These are phyloP conservation scores for Pseudachorutes palmiensis DNA, from an alignment of 1,140 invertebrate species.

Conservation along the genomic window DNA sequence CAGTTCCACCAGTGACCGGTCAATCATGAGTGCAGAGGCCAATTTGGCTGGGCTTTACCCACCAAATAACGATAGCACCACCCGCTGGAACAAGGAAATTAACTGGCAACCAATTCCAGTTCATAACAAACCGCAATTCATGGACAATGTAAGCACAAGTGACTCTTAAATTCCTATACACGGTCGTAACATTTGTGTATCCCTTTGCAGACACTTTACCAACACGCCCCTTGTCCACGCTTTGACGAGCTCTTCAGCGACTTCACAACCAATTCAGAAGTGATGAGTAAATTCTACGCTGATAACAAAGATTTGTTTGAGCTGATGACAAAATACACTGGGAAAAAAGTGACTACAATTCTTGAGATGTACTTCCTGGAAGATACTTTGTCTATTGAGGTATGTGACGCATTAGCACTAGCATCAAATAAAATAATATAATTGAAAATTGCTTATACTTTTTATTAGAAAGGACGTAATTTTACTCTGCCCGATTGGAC, in stretches of 20 bases:
- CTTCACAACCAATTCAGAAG: constrained; percentile 44
- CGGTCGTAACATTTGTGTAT: not conserved
- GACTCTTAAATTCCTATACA: no score
- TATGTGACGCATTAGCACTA: constrained; percentile 29
- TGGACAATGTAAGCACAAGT: constrained; percentile 68
- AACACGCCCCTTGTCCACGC: constrained; percentile 56
- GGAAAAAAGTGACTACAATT: constrained; percentile 55
- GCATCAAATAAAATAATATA: constrained; percentile 9
- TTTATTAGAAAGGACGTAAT: constrained; percentile 48
- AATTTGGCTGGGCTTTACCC: constrained; percentile 75
- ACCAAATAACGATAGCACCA: constrained; percentile 55
- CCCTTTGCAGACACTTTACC: constrained; percentile 48
- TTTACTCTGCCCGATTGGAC: constrained; percentile 63
- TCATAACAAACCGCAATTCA: constrained; percentile 57
- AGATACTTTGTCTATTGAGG: constrained; percentile 62
- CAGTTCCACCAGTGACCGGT: constrained; percentile 78
- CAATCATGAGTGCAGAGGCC: constrained; percentile 62
- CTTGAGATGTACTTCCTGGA: constrained; percentile 63
- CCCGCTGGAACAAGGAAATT: constrained; percentile 60
- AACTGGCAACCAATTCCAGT: constrained; percentile 82
- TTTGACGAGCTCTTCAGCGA: constrained; percentile 47
- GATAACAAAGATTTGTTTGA: constrained; percentile 55
- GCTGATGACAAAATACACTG: constrained; percentile 56
- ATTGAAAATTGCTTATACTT: no score
- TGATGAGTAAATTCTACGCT: constrained; percentile 49